These are phyloP conservation scores for Drosophila yooni DNA, from an alignment of 2,888 invertebrate species.

Conservation along the genomic window DNA sequence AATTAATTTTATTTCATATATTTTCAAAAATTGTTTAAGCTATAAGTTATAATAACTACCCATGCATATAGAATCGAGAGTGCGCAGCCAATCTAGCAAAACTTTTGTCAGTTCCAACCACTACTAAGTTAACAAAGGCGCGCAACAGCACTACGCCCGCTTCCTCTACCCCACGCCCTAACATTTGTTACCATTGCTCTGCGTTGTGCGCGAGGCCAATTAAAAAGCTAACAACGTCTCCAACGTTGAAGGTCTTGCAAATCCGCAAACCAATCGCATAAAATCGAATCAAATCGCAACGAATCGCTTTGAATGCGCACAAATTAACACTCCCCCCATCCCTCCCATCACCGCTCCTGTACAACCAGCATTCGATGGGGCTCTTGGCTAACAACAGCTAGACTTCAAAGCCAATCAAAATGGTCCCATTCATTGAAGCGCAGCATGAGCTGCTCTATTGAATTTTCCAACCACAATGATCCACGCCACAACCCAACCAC, in stretches of 20 bases:
- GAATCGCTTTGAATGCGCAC: slow-evolving; percentile 45
- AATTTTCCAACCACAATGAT: slow-evolving; percentile 38
- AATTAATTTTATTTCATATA: slow-evolving; percentile 1
- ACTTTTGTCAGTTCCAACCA: slow-evolving; percentile 4
- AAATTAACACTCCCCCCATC: background rate
- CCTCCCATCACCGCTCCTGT: background rate
- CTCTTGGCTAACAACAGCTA: slow-evolving; percentile 40
- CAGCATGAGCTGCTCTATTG: slow-evolving; percentile 59
- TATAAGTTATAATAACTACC: background rate
- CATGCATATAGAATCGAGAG: background rate
- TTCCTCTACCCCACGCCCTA: background rate
- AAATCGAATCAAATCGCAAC: slow-evolving; percentile 57
- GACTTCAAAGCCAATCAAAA: slow-evolving; percentile 69
- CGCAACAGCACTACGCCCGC: background rate
- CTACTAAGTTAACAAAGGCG: background rate
- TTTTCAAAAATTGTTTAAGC: background rate
- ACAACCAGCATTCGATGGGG: background rate
- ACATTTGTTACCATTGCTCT: background rate
- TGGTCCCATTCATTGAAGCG: slow-evolving; percentile 66
- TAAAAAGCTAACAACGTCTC: slow-evolving; percentile 49
- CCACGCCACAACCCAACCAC: background rate
- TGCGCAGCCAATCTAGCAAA: slow-evolving; percentile 3
- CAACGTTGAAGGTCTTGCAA: slow-evolving; percentile 29
- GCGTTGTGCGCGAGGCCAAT: slow-evolving; percentile 39
- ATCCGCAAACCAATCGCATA: slow-evolving; percentile 52